These are phyloP conservation scores for Liasis olivaceus DNA, from an alignment of 2,797 vertebrate genomes.

Conservation along the genomic window DNA sequence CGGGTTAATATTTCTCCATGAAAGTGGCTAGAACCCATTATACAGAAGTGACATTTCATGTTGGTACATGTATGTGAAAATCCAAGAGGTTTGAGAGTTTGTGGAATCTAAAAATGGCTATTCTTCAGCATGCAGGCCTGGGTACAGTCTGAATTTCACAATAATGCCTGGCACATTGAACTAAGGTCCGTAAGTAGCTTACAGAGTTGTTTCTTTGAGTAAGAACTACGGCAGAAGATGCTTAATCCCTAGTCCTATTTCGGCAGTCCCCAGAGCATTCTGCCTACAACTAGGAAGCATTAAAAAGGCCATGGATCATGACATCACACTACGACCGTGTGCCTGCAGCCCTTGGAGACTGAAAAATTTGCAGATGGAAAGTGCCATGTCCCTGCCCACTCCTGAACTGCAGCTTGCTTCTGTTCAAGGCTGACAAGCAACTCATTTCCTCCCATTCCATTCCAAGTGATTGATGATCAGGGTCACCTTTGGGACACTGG, in stretches of 20 bases:
- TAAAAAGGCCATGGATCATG: neutral
- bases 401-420: constrained; percentile 34
- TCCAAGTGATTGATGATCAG: constrained; percentile 53
- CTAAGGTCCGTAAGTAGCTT: neutral
- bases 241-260: neutral
- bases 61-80: neutral
- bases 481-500: constrained; percentile 63
- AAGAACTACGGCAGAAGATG: neutral
- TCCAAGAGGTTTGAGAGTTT: neutral
- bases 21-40: neutral
- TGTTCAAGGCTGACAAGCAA: neutral
- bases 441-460: rapidly evolving
- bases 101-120: neutral
- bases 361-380: neutral
- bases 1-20: neutral
- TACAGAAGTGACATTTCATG: neutral
- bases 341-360: neutral
- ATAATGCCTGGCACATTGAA: neutral
- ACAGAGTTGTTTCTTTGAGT: neutral
- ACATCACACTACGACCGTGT: neutral
- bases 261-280: neutral
- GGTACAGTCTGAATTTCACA: neutral
- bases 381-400: neutral
- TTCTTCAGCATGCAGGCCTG: neutral
- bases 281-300: neutral